These are phyloP conservation scores for Pseudorectes ferrugineus DNA, from an alignment of 2,113 vertebrate species.

Conservation along the genomic window DNA sequence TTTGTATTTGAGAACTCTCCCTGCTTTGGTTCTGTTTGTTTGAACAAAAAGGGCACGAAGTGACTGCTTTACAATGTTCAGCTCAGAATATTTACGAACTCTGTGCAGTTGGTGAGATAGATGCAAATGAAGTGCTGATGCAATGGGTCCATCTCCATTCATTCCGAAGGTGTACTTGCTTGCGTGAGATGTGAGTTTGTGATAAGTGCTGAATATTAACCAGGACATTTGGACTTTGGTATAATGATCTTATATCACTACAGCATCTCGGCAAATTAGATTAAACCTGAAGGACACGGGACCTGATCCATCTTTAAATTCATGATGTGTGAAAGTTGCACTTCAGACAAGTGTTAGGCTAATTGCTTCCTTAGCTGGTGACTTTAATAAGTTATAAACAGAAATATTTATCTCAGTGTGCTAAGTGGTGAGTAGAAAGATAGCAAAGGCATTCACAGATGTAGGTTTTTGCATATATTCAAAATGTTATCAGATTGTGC, in stretches of 20 bases:
- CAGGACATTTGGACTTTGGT: neutral
- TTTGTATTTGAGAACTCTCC: neutral
- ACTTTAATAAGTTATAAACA: constrained; percentile 62
- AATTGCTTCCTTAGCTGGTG: constrained; percentile 65
- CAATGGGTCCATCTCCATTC: neutral
- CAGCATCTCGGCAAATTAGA: constrained; percentile 23
- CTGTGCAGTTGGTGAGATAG: neutral
- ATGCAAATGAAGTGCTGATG: neutral
- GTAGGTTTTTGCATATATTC: neutral
- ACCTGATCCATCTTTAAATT: constrained; percentile 50
- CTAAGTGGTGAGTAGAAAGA: constrained; percentile 14
- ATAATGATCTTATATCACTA: neutral
- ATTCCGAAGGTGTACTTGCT: neutral
- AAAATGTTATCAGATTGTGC: neutral
- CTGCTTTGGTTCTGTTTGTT: neutral
- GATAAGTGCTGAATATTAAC: constrained; percentile 4
- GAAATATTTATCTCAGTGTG: constrained; percentile 28
- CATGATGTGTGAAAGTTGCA: constrained; percentile 55
- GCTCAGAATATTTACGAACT: neutral
- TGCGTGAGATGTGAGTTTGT: neutral
- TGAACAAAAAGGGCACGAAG: neutral
- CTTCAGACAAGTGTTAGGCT: constrained; percentile 52
- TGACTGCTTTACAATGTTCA: neutral
- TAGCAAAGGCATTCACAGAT: neutral
- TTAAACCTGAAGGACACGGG: constrained; percentile 44